Evolutionary conservation across 2,888 invertebrate species (phyloP).

Genomic region (Rhogogaster chlorosoma): DNA sequence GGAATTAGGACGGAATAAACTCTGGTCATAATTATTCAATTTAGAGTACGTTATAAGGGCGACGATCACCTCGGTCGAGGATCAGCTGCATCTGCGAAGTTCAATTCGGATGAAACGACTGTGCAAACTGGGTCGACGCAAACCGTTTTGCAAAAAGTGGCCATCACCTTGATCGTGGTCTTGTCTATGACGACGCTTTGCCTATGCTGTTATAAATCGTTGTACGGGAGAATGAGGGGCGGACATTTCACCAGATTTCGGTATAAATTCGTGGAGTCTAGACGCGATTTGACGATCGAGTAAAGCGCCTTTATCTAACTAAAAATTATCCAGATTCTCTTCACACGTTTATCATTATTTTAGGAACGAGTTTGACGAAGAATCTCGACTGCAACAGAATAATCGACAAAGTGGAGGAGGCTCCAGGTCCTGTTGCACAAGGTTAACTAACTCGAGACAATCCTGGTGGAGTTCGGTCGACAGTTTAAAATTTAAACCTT

Average conservation of each 20-base stretch:
- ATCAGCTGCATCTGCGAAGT: not conserved
- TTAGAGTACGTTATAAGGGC: slow-evolving; percentile 10
- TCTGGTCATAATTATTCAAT: not conserved
- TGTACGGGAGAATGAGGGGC: slow-evolving; percentile 39
- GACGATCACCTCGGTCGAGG: not conserved
- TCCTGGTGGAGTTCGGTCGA: slow-evolving; percentile 26
- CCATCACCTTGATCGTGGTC: not conserved
- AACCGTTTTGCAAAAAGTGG: slow-evolving; percentile 24
- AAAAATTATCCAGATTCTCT: not conserved
- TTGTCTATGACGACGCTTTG: slow-evolving; percentile 42
- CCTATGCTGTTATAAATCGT: slow-evolving; percentile 36
- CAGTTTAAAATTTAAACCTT: not conserved
- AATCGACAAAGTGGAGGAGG: slow-evolving; percentile 30
- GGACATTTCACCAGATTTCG: slow-evolving; percentile 35
- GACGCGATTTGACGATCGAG: slow-evolving; percentile 2
- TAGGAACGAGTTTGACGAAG: slow-evolving; percentile 46
- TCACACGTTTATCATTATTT: not conserved
- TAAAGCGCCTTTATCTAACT: not conserved
- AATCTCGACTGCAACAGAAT: slow-evolving; percentile 39
- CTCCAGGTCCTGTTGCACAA: slow-evolving; percentile 1
- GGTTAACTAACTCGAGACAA: not conserved
- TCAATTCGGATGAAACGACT: not conserved
- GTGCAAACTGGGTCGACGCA: not conserved
- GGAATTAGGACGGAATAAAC: not conserved
- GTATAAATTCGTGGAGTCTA: slow-evolving; percentile 21